A percentile compares a stretch with the other conserved stretches of the same genome.
These are phyloP conservation scores for Corythornis vintsioides DNA, from an alignment of 2,113 vertebrate species.

Conservation along the genomic window DNA sequence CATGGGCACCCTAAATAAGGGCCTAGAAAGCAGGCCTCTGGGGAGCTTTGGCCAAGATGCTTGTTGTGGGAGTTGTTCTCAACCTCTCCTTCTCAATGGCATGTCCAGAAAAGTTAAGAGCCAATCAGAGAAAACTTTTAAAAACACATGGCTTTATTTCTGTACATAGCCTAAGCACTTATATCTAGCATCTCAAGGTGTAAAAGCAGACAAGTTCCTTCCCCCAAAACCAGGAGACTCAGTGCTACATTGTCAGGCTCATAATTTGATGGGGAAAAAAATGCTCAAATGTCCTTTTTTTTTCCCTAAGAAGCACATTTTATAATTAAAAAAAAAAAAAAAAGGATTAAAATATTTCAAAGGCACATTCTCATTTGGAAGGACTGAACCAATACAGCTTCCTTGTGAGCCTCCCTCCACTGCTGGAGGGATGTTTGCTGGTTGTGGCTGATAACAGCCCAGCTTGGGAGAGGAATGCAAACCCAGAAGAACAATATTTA, in stretches of 20 bases:
- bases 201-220: background rate
- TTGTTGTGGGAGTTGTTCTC: background rate
- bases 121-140: background rate
- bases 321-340: background rate
- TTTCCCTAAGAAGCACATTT: background rate
- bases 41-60: background rate
- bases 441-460: background rate
- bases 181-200: background rate
- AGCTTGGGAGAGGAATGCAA: background rate
- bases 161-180: accelerated
- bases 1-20: background rate
- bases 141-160: background rate
- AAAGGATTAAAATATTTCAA: background rate
- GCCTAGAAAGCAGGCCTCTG: background rate
- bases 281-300: background rate
- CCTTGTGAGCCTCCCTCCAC: background rate
- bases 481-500: background rate
- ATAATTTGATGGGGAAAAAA: background rate
- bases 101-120: background rate
- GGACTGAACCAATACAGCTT: background rate
- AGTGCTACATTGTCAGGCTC: background rate
- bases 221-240: background rate
- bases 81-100: background rate
- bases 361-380: background rate
- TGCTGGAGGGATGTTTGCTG: background rate